These are phyloP conservation scores for Crocallis elinguaria DNA, from an alignment of 2,888 invertebrate species.

Conservation along the genomic window DNA sequence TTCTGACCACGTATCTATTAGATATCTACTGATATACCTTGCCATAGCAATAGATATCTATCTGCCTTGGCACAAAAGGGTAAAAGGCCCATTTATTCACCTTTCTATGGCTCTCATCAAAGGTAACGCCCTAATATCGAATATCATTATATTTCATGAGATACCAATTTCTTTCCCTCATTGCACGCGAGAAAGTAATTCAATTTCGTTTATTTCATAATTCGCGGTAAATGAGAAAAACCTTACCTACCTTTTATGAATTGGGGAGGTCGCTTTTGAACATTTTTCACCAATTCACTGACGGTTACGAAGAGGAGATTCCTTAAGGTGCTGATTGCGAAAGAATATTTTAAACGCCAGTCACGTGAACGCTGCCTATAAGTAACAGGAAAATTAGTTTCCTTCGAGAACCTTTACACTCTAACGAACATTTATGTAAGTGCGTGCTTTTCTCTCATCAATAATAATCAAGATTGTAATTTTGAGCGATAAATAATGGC, in stretches of 20 bases:
- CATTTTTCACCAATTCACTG: too few species aligned
- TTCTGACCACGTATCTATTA: not conserved
- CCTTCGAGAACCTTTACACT: too few species aligned
- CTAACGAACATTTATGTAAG: too few species aligned
- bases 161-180: conserved; percentile 24
- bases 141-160: conserved; percentile 35
- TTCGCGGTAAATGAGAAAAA: conserved; percentile 21
- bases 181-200: conserved; percentile 27
- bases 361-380: too few species aligned
- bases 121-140: conserved; percentile 26
- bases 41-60: too few species aligned
- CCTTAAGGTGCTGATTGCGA: too few species aligned
- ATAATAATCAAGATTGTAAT: too few species aligned
- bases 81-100: conserved; percentile 12
- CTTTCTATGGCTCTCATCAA: conserved; percentile 5
- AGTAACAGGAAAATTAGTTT: too few species aligned
- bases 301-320: too few species aligned
- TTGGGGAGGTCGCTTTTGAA: conserved; percentile 3
- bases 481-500: too few species aligned
- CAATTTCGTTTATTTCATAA: conserved; percentile 36
- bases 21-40: conserved; percentile 2
- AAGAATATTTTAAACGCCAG: too few species aligned
- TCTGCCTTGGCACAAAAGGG: conserved; percentile 18
- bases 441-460: too few species aligned
- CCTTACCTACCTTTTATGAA: conserved; percentile 13